Conservation (phyloP, 1,140 invertebrate species). For the Drosophila nannoptera region DNA sequence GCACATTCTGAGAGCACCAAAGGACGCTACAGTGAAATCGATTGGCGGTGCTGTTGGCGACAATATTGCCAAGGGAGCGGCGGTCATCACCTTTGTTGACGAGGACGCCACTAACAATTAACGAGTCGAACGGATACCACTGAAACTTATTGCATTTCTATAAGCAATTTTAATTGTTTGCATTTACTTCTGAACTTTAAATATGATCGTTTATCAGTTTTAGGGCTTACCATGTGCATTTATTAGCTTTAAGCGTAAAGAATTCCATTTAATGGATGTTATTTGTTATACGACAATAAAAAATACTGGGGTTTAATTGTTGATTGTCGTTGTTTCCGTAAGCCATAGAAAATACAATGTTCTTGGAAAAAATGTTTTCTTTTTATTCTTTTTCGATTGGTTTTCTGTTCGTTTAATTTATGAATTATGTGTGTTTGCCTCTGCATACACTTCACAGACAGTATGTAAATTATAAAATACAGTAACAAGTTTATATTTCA, state of each 20-base stretch:
- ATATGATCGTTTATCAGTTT: slow-evolving; percentile 19
- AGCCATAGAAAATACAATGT: slow-evolving; percentile 9
- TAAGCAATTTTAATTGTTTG: slow-evolving; percentile 26
- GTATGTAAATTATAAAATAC: slow-evolving; percentile 39
- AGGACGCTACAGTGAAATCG: slow-evolving; percentile 86
- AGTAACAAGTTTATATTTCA: slow-evolving; percentile 29
- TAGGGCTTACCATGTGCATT: slow-evolving; percentile 55
- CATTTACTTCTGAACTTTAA: slow-evolving; percentile 23
- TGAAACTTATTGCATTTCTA: slow-evolving; percentile 61
- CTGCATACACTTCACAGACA: slow-evolving; percentile 28
- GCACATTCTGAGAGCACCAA: slow-evolving; percentile 91
- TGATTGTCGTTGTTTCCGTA: slow-evolving; percentile 2
- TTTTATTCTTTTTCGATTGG: slow-evolving; percentile 34
- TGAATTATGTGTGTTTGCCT: slow-evolving; percentile 28
- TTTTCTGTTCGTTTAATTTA: slow-evolving; percentile 47
- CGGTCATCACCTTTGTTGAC: slow-evolving; percentile 81
- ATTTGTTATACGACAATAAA: slow-evolving; percentile 46
- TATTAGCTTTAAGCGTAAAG: slow-evolving; percentile 63
- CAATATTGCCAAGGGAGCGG: slow-evolving; percentile 88
- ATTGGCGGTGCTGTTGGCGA: slow-evolving; percentile 88
- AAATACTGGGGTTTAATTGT: slow-evolving; percentile 8
- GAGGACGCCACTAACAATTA: slow-evolving; percentile 32
- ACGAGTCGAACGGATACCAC: not conserved
- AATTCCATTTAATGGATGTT: slow-evolving; percentile 61
- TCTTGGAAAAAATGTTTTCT: slow-evolving; percentile 44